Percentiles rank a stretch among this genome's conserved stretches.
phyloP scores from a whole-genome alignment of 2,797 vertebrate species.

The Sebastolobus alascanus region DNA sequence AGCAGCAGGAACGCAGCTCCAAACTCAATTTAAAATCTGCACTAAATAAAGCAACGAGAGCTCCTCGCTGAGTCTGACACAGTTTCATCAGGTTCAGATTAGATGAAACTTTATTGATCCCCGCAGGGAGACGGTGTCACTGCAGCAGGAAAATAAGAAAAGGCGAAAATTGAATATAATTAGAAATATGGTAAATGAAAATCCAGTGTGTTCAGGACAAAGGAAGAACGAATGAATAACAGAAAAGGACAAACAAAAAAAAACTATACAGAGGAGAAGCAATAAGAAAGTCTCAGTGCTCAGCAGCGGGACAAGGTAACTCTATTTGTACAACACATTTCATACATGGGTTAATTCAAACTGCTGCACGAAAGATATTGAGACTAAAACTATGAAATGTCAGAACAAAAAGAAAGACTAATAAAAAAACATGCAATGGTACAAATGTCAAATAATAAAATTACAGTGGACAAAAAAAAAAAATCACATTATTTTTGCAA shows the following conservation, averaged over 20 bases:
- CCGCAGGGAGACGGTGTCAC: constrained; percentile 66
- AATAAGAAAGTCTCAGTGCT: constrained; percentile 4
- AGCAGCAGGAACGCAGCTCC: constrained; percentile 41
- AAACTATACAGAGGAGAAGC: not conserved
- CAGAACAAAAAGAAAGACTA: not conserved
- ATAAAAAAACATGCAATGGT: not conserved
- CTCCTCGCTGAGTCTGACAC: constrained; percentile 65
- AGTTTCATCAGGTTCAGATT: constrained; percentile 70
- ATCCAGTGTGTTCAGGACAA: constrained; percentile 6
- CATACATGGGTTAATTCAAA: not conserved
- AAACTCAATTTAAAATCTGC: constrained; percentile 64
- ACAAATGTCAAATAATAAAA: not conserved
- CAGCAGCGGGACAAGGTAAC: not conserved
- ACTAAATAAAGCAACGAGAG: constrained; percentile 70
- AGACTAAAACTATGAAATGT: constrained; percentile 2
- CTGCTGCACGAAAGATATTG: not conserved
- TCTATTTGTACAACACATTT: not conserved
- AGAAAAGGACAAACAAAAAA: constrained; percentile 4
- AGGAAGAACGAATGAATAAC: constrained; percentile 18
- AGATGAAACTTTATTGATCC: constrained; percentile 75
- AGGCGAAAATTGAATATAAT: constrained; percentile 66
- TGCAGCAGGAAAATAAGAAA: constrained; percentile 60
- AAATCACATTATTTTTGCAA: not conserved
- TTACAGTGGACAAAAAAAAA: not conserved
- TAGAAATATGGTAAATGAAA: constrained; percentile 63